Evolutionary conservation across 30 jellyfish, hydroid and myxozoan genomes (phyloP).

Genomic region (Phacellophora camtschatica): DNA sequence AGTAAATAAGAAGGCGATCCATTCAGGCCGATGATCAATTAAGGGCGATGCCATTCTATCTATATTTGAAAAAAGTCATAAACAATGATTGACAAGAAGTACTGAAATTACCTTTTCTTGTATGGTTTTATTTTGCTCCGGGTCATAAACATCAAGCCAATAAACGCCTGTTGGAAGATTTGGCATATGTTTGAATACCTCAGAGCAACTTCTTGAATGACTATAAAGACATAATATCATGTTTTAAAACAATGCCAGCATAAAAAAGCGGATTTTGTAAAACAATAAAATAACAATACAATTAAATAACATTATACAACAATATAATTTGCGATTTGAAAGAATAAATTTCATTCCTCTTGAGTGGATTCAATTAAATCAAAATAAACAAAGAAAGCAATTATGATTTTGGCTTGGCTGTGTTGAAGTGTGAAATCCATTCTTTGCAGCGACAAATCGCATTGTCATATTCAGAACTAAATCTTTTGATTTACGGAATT

Average conservation of each 20-base stretch:
- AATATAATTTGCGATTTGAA: no score
- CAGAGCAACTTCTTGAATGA: conserved; percentile 55
- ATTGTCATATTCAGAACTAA: background rate
- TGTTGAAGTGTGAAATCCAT: background rate
- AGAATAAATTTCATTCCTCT: background rate
- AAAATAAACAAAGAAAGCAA: no score
- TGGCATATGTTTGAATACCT: conserved; percentile 47
- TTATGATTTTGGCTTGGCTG: background rate
- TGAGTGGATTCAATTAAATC: no score
- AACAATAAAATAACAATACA: no score
- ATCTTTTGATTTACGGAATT: background rate
- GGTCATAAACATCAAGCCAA: conserved; percentile 40
- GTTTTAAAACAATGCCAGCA: no score
- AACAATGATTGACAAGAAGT: no score
- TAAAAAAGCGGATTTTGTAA: background rate
- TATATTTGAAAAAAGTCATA: no score
- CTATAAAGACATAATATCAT: no score
- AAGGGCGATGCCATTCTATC: no score
- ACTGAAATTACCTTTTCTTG: conserved; percentile 42
- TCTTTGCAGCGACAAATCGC: background rate
- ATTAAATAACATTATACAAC: no score
- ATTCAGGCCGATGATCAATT: no score
- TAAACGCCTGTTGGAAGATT: conserved; percentile 64
- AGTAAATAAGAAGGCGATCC: no score
- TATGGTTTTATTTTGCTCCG: conserved; percentile 6